Percentiles rank a stretch among this genome's conserved stretches.
These are phyloP conservation scores for Biston betularia DNA, from an alignment of 2,888 invertebrate species.

Conservation along the genomic window DNA sequence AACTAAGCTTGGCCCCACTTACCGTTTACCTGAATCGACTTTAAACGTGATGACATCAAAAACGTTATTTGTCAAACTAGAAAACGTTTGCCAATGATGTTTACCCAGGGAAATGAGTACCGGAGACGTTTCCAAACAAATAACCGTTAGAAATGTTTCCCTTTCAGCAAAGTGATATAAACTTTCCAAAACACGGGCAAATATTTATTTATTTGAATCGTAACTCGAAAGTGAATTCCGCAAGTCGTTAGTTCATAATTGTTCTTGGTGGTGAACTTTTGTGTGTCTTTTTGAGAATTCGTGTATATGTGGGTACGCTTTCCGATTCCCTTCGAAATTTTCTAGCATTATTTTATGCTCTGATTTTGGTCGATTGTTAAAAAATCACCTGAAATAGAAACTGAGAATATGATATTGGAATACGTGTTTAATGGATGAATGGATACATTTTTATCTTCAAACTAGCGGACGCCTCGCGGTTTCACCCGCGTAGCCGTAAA, in stretches of 20 bases:
- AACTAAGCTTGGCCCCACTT: neutral
- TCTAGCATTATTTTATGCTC: neutral
- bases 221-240: constrained; percentile 11
- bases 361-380: no score
- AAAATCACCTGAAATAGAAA: no score
- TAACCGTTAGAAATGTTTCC: constrained; percentile 29
- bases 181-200: constrained; percentile 24
- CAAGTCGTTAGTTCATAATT: constrained; percentile 15
- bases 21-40: neutral
- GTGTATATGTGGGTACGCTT: no score
- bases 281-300: neutral
- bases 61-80: constrained; percentile 12
- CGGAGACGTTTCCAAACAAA: constrained; percentile 26
- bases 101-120: constrained; percentile 23
- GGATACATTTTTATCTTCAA: no score
- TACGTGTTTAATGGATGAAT: no score
- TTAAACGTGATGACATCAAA: neutral
- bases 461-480: no score
- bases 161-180: constrained; percentile 23
- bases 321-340: neutral
- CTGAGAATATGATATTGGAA: no score
- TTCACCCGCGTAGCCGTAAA: no score
- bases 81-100: constrained; percentile 16
- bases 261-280: constrained; percentile 8
- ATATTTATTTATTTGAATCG: constrained; percentile 19